Evolutionary conservation across 2,888 invertebrate species (phyloP).

Genomic region (Aphodius granarius): DNA sequence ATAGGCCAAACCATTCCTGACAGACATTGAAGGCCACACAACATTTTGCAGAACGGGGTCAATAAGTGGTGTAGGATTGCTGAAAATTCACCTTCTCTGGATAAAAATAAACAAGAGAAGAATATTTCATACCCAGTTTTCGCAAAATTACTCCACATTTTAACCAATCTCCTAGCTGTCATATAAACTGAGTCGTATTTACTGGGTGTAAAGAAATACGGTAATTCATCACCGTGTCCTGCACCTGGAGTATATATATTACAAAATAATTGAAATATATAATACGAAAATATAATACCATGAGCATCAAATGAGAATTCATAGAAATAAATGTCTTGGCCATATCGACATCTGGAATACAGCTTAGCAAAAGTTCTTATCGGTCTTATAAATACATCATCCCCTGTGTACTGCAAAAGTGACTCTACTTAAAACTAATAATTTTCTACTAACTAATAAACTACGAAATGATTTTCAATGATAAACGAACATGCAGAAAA

Average conservation of each 20-base stretch:
- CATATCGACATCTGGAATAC: neutral
- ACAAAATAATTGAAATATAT: neutral
- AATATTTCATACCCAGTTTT: slow-evolving; percentile 10
- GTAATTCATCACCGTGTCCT: slow-evolving; percentile 16
- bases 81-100: neutral
- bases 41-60: slow-evolving; percentile 17
- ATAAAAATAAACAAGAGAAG: neutral
- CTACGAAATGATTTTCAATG: neutral
- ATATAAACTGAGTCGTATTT: neutral
- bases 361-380: slow-evolving; percentile 1
- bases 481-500: neutral
- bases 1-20: neutral
- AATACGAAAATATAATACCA: too few relatives aligned
- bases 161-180: slow-evolving; percentile 5
- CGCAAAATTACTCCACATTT: slow-evolving; percentile 17
- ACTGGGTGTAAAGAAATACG: slow-evolving; percentile 7
- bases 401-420: slow-evolving; percentile 3
- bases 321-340: neutral
- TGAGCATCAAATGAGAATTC: slow-evolving; percentile 3
- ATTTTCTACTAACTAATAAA: neutral
- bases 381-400: slow-evolving; percentile 1
- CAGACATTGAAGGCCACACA: neutral
- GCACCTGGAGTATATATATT: neutral
- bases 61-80: slow-evolving; percentile 9
- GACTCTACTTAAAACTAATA: neutral